Evolutionary conservation across 2,113 vertebrate species (phyloP), one percentile per base, ranked within the genome.

Genomic region (Vulpes lagopus): DNA sequence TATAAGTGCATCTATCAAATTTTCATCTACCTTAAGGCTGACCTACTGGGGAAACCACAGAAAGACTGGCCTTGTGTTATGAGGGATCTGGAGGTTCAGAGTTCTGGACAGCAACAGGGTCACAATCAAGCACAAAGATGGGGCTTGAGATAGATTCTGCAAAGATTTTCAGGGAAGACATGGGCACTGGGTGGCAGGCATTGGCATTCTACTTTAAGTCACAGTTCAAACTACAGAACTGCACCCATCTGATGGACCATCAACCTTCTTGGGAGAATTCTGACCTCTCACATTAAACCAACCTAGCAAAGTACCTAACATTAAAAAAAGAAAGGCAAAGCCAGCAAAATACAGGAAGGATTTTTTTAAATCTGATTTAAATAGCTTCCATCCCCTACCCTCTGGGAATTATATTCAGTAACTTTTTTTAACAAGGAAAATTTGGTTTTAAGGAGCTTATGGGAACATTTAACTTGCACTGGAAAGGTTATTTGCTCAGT

Each of bases 1-100:
- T 88, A 89, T n/a, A 94, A 98, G 73, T 95, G 62, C 64, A 95
- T 73, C 84, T 95, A 98, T 97, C 97, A 98, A 98, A 98, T 98
- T 97, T 98, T 97, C 71, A 97, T 97, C 94, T 98, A 91, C 78
- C 62, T 97, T 91, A 79, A 81, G 95, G 93, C 57, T 95, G 87
- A 87, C 67, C 76, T 92, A 93, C 59, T 94, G 74, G 76, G 76
- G 83, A 90, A 97, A 96, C 93, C 94, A 76, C 15, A 97, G 95
- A 86, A 25, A 97, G 25, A 51, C 69, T 85, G 93, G 91, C 60
- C 95, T 95, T 84, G 27, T 80, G 23, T 94, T 94, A 95, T 73
- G 81, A 81, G 92, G 97, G 43, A 96, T 96, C 73, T 92, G 89
- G 84, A 98, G 64, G 55, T 30, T 91, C 87, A 67, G 12, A 95